Percentiles rank a stretch among this genome's conserved stretches.
These are phyloP conservation scores for Sebastiscus tertius DNA, from an alignment of 2,797 vertebrate species.

Conservation along the genomic window DNA sequence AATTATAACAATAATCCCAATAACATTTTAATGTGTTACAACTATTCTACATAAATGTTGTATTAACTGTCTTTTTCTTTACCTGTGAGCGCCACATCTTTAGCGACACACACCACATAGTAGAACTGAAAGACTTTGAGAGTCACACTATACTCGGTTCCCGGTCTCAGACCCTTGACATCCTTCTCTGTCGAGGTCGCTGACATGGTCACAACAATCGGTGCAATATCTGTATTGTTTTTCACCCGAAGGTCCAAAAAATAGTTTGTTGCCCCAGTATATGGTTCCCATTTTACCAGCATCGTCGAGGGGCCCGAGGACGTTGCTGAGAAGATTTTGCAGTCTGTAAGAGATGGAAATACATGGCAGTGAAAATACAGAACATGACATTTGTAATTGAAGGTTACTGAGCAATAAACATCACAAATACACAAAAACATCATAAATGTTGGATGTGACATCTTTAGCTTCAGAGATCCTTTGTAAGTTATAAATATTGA, in stretches of 20 bases:
- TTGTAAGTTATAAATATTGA: not conserved
- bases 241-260: constrained; percentile 82
- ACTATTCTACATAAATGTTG: not conserved
- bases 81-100: constrained; percentile 72
- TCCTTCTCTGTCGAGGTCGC: constrained; percentile 1
- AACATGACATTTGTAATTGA: not conserved
- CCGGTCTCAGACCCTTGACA: constrained; percentile 75
- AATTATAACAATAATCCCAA: not conserved
- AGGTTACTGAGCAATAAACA: not conserved
- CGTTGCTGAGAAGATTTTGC: constrained; percentile 70
- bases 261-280: constrained; percentile 68
- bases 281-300: constrained; percentile 74
- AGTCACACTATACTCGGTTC: constrained; percentile 78
- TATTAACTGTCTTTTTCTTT: constrained; percentile 4
- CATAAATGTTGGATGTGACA: not conserved
- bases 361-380: not conserved
- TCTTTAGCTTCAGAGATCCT: not conserved
- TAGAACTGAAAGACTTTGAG: constrained; percentile 79
- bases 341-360: constrained; percentile 67
- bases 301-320: constrained; percentile 73
- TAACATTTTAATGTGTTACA: not conserved
- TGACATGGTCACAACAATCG: constrained; percentile 58
- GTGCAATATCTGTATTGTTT: constrained; percentile 64
- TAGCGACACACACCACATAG: constrained; percentile 50
- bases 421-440: not conserved